A percentile compares a stretch with the other conserved stretches of the same genome.
phyloP scores from a whole-genome alignment of 2,888 invertebrate genomes.

The Melipona bicolor region DNA sequence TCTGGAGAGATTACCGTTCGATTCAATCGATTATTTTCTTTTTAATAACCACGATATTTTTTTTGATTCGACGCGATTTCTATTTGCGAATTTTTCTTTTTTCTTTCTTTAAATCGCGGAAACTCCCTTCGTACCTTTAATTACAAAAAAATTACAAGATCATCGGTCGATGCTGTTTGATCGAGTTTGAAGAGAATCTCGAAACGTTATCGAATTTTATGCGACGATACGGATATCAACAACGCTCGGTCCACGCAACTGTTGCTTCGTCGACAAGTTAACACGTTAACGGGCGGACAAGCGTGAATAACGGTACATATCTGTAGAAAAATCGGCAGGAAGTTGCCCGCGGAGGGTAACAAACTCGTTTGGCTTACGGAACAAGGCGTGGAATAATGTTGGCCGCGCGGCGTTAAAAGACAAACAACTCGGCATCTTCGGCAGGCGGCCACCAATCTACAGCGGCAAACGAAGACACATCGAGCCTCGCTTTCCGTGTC shows the following conservation, averaged over 20 bases:
- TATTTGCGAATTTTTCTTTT: too few species aligned
- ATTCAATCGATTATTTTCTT: too few species aligned
- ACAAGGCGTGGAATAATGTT: slow-evolving; percentile 53
- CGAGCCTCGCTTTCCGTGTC: slow-evolving; percentile 64
- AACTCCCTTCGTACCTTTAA: too few species aligned
- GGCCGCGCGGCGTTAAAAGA: slow-evolving; percentile 45
- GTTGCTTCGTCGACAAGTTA: neutral
- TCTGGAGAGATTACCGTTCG: too few species aligned
- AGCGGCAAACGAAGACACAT: slow-evolving; percentile 71
- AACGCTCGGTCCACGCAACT: neutral
- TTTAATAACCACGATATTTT: too few species aligned
- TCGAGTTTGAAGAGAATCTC: too few species aligned
- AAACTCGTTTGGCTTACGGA: slow-evolving; percentile 21
- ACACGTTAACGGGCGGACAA: neutral
- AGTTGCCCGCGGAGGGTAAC: neutral
- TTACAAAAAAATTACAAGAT: too few species aligned
- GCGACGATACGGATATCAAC: neutral
- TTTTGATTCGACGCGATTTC: too few species aligned
- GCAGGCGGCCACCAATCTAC: slow-evolving; percentile 61
- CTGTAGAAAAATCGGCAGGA: neutral
- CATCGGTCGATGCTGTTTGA: too few species aligned
- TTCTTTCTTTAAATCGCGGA: too few species aligned
- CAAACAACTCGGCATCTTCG: slow-evolving; percentile 64
- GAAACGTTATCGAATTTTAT: too few species aligned
- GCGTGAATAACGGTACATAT: neutral